Conservation (phyloP, 1,140 invertebrate species). For the Ceratina calcarata region DNA sequence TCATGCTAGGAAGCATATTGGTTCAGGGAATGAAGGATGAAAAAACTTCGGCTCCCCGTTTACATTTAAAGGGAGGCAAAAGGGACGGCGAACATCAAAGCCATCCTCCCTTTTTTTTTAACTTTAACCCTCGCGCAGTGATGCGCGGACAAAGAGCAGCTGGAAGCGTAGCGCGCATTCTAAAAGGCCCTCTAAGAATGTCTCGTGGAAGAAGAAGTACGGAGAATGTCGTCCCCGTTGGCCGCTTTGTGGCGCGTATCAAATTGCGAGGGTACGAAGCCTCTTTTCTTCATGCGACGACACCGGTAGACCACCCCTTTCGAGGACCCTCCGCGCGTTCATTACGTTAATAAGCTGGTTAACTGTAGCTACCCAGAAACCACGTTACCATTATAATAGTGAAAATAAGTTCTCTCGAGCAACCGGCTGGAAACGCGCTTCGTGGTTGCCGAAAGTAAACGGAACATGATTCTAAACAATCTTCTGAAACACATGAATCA, state of each 20-base stretch:
- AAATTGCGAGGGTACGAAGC: slow-evolving; percentile 38
- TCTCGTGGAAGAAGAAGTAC: slow-evolving; percentile 11
- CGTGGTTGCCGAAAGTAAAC: neutral
- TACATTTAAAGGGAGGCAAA: slow-evolving; percentile 12
- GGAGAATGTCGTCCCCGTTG: slow-evolving; percentile 26
- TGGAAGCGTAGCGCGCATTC: neutral
- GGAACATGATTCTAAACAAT: neutral
- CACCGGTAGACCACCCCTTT: slow-evolving; percentile 53
- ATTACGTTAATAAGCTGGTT: slow-evolving; percentile 73
- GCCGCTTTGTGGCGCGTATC: slow-evolving; percentile 39
- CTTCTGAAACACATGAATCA: neutral
- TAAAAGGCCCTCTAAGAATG: slow-evolving; percentile 30
- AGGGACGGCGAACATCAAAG: slow-evolving; percentile 41
- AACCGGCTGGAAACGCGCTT: neutral
- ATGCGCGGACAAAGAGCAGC: slow-evolving; percentile 30
- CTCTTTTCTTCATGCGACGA: slow-evolving; percentile 33
- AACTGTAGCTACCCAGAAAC: slow-evolving; percentile 58
- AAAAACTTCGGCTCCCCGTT: neutral
- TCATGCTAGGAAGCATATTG: neutral
- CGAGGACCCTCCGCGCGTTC: slow-evolving; percentile 55
- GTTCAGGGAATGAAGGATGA: neutral
- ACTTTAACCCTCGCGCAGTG: slow-evolving; percentile 28
- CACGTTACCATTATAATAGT: slow-evolving; percentile 39
- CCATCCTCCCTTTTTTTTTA: slow-evolving; percentile 7
- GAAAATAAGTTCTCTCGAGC: slow-evolving; percentile 3